Evolutionary conservation across 1,140 invertebrate species (phyloP), one percentile per base, ranked within the genome.

Genomic region (Tetragnatha versicolor): DNA sequence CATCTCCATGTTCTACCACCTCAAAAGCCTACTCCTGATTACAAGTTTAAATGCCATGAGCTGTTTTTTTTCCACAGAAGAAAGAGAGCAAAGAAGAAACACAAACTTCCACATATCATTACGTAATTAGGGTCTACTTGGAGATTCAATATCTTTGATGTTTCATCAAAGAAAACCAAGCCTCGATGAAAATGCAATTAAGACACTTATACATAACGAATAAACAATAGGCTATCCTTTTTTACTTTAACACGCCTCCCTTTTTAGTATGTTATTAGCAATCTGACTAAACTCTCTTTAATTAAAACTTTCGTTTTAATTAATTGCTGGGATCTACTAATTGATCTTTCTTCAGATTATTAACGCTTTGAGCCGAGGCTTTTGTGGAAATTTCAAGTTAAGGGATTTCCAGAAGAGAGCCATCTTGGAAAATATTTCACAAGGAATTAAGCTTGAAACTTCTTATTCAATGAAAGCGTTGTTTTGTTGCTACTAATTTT

Each of bases 141-240:
- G 42, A 63, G 35, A 33, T 42, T 20, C 60, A 42, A 63, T 39
- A 42, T 63, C 60, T 63, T 63, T 42, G 60, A 29, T 39, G 37
- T 63, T 39, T 17, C 9, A 4, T 45, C 6, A 42, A 25, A 27
- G 35, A 39, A 63, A 42, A 63, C 7, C 6, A 37, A 63, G 22
- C 17, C 42, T 33, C 42, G 29, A 63, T 63, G 60, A 22, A 27
- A 39, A 63, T 63, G 42, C 42, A 63, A 63, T 63, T 63, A 63
- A n/a, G 60, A 63, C 14, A 31, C 35, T 22, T 39, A 42, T 63
- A 14, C 22, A 42, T 60, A 63, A 63, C 60, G 60, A 63, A 63
- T 25, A 63, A 63, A 63, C 37, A 63, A 63, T 42, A 39, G 35
- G 17, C 14, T 14, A 12, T 22, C 14, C 27, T 35, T 42, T 63